Evolutionary conservation across 2,113 vertebrate species (phyloP), one percentile per base, ranked within the genome.

Genomic region (Oncorhynchus keta): DNA sequence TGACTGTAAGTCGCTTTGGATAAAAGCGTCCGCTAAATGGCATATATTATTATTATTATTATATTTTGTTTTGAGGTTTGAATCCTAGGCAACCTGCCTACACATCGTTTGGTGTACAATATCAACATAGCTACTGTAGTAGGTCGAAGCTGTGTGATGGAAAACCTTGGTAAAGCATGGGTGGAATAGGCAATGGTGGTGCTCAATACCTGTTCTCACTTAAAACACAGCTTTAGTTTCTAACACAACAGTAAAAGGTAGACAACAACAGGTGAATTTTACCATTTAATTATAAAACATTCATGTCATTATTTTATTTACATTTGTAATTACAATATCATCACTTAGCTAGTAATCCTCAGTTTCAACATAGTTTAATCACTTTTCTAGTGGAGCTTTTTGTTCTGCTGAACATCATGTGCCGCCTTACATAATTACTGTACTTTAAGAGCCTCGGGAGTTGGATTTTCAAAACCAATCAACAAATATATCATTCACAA

Each of bases 401-500:
- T 86, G 86, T 90, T 92, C 84, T 61, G 90, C 83, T 81, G 88
- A 82, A 91, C 89, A 94, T 95, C 88, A 94, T 95, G 93, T 94
- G 93, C 93, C 92, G 94, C 94, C 94, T 94, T 61, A 97, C 95
- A 97, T n/a, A n/a, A n/a, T 83, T 83, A 82, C 79, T 90, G 90
- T 90, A 85, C 88, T 84, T 90, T 84, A 89, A 91, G 93, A 93
- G 87, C 90, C 93, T 89, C 92, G 88, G 82, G 91, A 83, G 74
- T 78, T 81, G 71, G 49, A 94, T 88, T 96, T 90, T 92, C 91
- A 90, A 92, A 92, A 90, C 89, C 92, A 93, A 92, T 95, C 91
- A 82, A 92, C 92, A 93, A 93, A 93, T 92, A 92, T 94, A 92
- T 94, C 94, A 93, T 97, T 97, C 96, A 98, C 96, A 97, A 96